Base-by-base conservation (phyloP, 92 coral and sea anemone species). In the Palythoa heliodiscus region DNA sequence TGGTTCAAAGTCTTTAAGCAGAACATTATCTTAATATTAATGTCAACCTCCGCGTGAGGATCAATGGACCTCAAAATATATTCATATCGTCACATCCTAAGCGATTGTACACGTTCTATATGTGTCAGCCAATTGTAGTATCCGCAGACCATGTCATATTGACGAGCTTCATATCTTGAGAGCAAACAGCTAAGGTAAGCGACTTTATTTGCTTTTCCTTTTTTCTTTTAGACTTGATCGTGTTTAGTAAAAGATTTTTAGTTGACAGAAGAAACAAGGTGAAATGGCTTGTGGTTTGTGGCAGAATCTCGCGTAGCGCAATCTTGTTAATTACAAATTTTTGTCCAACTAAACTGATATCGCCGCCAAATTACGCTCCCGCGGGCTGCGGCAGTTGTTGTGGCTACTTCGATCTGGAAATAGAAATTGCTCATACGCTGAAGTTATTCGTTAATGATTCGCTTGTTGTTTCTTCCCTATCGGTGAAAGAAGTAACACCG, bases 131-230 rank as follows among this genome's bases (percentile, higher is more conserved):
- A 64, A 64, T 64, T 64, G 70, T 19, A 64, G 2, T 64, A 16
- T 64, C 70, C 70, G 29, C 11, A 2, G 29, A 9, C 70, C 11
- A 64, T 64, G 70, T 64, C 70, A 64, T 64, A 15, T 64, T n/a
- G 61, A 12, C 61, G 63, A 74, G 78, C 12, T 48, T 20, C 24
- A 20, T 39, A 74, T 74, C 82, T 55, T 57, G 48, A 52, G 68
- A 76, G 68, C 68, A 76, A 76, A 76, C 38, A 54, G 48, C 37
- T 7, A 13, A 76, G 82, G 82, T 76, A 76, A 55, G 82, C 17
- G 22, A 24, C 24, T 14, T 16, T 57, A 35, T 76, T 76, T 76
- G 52, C 52, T 37, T 55, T 54, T 76, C 69, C n/a, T 14, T 57
- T 29, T 54, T 24, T 54, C 68, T 76, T 55, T 52, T 11, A 40